Evolutionary conservation across 2,888 invertebrate genomes (phyloP), one percentile per base, ranked within the genome.

Genomic region (Ypsolopha scabrella): DNA sequence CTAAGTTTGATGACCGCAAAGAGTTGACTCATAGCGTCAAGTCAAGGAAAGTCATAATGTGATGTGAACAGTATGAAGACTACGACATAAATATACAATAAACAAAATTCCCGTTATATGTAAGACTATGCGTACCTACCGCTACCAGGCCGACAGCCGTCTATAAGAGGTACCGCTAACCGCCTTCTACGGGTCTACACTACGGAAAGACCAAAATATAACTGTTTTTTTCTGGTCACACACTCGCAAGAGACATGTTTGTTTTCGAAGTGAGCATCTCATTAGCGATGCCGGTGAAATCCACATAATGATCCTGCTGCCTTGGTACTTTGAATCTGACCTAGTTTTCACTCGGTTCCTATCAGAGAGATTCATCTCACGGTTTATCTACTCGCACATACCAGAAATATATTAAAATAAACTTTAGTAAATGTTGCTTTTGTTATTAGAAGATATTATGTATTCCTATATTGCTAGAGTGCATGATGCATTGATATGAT

Each of bases 141-240:
- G 62, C 33, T 49, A 44, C 44, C 65, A 63, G 68, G 64, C 68
- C 70, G 70, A 66, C 68, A 67, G 68, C 68, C 64, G 68, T 68
- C 55, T 65, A 66, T 69, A 72, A 64, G 65, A 65, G 65, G 62
- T 80, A 80, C 81, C 80, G 81, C 79, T 79, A 55, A 41, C 50
- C 50, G 64, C 73, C 75, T 70, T 74, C 64, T 71, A 72, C 64
- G 68, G 67, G 24, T 24, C 68, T 61, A 65, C 63, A 65, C 68
- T 61, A 65, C 63, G 64, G 67, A 49, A n/a, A 39, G 24, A 65
- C 72, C 72, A 69, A 78, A 78, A 71, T 72, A 72, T 82, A 81
- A 81, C 82, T 80, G 81, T 80, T 75, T 79, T 75, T 4, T 24
- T 65, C 70, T 67, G 67, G 52, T 52, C 50, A 44, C 59, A 24